phyloP scores from a whole-genome alignment of 2,113 vertebrate genomes.

The Holacanthus passer region DNA sequence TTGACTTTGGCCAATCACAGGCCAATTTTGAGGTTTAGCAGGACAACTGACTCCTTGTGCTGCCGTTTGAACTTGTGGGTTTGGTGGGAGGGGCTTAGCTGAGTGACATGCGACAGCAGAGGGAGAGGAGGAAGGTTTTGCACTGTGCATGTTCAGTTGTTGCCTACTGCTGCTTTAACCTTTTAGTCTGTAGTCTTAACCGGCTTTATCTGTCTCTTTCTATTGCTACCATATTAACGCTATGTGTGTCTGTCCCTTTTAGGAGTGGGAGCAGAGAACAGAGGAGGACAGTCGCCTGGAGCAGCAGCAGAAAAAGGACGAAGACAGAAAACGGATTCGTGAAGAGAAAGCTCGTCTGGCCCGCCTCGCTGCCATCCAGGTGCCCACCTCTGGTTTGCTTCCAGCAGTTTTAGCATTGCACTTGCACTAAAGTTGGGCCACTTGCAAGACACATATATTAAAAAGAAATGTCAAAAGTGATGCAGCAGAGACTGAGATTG shows the following conservation, averaged over 20 bases:
- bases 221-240: not conserved
- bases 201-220: not conserved
- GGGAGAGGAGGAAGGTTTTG: too few species aligned
- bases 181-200: not conserved
- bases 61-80: too few species aligned
- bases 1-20: too few species aligned
- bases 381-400: not conserved
- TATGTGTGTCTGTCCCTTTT: not conserved
- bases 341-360: conserved; percentile 93
- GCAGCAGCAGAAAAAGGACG: conserved; percentile 80
- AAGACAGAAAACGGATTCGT: conserved; percentile 87
- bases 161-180: too few species aligned
- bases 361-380: conserved; percentile 90
- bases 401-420: not conserved
- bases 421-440: not conserved
- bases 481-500: not conserved
- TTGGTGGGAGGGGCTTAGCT: too few species aligned
- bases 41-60: too few species aligned
- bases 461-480: not conserved
- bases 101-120: too few species aligned
- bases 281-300: conserved; percentile 77
- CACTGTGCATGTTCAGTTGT: too few species aligned
- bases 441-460: not conserved
- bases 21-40: too few species aligned
- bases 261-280: conserved; percentile 86